These are phyloP conservation scores for Neotoxoptera formosana DNA, from an alignment of 1,140 invertebrate genomes.

Conservation along the genomic window DNA sequence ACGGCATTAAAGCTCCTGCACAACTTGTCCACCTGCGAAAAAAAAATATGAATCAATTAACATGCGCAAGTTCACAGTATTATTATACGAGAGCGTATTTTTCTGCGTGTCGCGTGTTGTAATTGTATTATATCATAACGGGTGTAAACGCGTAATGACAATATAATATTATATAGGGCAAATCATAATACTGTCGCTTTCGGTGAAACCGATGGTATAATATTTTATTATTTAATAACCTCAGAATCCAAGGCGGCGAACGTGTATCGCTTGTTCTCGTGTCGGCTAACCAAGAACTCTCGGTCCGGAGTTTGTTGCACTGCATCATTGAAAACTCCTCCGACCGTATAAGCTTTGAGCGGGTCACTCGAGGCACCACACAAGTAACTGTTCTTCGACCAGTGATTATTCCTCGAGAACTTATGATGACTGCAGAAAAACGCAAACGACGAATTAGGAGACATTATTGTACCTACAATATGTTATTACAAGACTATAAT, in stretches of 20 bases:
- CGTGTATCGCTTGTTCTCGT: slow-evolving; percentile 34
- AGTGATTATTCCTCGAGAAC: background rate
- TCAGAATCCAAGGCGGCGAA: background rate
- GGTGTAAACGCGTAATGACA: background rate
- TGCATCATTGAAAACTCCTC: background rate
- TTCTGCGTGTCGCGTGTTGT: background rate
- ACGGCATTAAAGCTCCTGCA: slow-evolving; percentile 18
- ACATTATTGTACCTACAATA: too few species aligned
- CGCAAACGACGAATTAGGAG: too few species aligned
- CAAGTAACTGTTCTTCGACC: slow-evolving; percentile 12
- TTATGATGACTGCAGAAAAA: background rate
- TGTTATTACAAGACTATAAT: too few species aligned
- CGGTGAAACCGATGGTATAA: background rate
- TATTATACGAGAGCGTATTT: background rate
- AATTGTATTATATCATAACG: background rate
- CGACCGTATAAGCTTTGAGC: slow-evolving; percentile 9
- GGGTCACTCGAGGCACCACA: background rate
- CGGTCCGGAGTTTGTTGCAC: background rate
- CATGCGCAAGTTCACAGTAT: background rate
- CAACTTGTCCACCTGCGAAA: slow-evolving; percentile 68
- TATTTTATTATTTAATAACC: background rate
- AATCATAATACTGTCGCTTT: background rate
- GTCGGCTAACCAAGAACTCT: slow-evolving; percentile 13
- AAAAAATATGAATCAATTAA: background rate
- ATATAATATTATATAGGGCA: background rate